A percentile compares a stretch with the other conserved stretches of the same genome.
These are phyloP conservation scores for Oxyruncus cristatus DNA, from an alignment of 2,113 vertebrate genomes.

Conservation along the genomic window DNA sequence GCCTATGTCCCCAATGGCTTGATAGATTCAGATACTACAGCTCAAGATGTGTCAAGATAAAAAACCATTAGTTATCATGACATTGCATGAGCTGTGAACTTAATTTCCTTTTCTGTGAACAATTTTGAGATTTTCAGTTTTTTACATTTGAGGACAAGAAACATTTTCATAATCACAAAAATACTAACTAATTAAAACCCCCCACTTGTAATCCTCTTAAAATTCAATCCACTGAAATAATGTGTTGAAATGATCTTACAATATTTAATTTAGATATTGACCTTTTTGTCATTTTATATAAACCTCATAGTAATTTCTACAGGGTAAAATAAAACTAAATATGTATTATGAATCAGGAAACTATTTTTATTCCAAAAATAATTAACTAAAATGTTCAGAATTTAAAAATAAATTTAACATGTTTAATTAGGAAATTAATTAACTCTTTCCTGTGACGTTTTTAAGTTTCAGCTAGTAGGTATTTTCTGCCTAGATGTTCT, in stretches of 20 bases:
- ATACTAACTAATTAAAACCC: fast-evolving
- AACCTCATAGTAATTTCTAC: background rate
- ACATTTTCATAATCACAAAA: background rate
- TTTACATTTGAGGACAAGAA: background rate
- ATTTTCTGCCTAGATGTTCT: background rate
- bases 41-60: background rate
- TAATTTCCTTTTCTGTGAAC: background rate
- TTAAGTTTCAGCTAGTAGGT: background rate
- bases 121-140: background rate
- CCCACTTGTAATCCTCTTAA: background rate
- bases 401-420: background rate
- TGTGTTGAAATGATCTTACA: background rate
- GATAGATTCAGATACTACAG: background rate
- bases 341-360: background rate
- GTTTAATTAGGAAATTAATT: background rate
- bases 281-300: background rate
- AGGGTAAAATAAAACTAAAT: background rate
- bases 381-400: background rate
- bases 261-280: background rate
- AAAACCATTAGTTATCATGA: background rate
- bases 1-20: background rate
- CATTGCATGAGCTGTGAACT: fast-evolving
- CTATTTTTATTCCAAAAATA: background rate
- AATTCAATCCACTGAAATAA: background rate
- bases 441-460: background rate